Conservation (phyloP, 1,140 invertebrate genomes). For the Sesamia nonagrioides region DNA sequence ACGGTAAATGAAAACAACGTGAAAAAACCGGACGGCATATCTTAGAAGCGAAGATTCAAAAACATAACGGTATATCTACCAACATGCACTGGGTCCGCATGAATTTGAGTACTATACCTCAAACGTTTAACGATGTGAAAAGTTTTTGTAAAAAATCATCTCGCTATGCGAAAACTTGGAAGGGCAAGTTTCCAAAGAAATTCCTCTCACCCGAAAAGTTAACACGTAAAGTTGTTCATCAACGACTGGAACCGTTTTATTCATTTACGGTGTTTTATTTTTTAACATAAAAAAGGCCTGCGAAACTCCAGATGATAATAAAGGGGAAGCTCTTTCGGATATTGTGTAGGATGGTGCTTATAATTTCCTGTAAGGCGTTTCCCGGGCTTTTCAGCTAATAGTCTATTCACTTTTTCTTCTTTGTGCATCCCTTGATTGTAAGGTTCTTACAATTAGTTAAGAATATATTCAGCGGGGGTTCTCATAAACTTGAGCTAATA, state of each 20-base stretch:
- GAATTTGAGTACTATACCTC: no score
- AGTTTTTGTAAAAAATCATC: constrained; percentile 44
- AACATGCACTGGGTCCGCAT: no score
- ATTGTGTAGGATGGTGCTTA: constrained; percentile 26
- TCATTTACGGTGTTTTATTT: constrained; percentile 13
- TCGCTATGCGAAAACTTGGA: constrained; percentile 31
- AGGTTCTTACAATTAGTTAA: constrained; percentile 8
- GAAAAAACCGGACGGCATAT: no score
- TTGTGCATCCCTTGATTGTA: constrained; percentile 23
- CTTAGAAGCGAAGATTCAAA: no score
- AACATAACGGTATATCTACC: no score
- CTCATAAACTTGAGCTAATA: constrained; percentile 7
- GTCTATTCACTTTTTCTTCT: constrained; percentile 1
- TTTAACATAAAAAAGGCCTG: constrained; percentile 20
- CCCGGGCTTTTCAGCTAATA: constrained; percentile 14
- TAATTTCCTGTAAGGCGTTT: constrained; percentile 27
- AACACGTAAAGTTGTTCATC: constrained; percentile 47
- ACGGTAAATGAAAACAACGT: no score
- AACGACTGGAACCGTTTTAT: constrained; percentile 34
- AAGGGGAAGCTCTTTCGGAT: constrained; percentile 16
- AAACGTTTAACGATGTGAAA: neutral
- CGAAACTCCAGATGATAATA: constrained; percentile 15
- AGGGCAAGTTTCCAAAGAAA: constrained; percentile 20
- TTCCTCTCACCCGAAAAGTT: constrained; percentile 36
- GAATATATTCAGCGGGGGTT: neutral